phyloP scores from a whole-genome alignment of 2,888 invertebrate species.

The Brachyptera putata region DNA sequence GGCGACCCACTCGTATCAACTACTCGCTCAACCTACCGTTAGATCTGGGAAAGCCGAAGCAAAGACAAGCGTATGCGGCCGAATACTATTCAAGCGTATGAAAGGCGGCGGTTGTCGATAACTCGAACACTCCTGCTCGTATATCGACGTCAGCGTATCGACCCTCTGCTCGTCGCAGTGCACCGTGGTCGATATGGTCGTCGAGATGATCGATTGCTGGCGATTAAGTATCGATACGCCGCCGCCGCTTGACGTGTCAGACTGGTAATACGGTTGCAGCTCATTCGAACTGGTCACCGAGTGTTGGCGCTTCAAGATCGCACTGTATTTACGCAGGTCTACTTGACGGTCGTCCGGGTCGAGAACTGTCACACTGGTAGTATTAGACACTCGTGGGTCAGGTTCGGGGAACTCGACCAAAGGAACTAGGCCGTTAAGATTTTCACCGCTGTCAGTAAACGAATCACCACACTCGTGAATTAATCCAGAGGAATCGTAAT shows the following conservation, averaged over 20 bases:
- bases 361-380: too few relatives aligned
- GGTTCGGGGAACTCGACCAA: background rate
- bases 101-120: constrained; percentile 10
- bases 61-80: constrained; percentile 19
- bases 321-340: background rate
- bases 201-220: background rate
- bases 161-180: background rate
- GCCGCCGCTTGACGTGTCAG: too few relatives aligned
- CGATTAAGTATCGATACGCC: too few relatives aligned
- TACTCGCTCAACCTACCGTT: constrained; percentile 7
- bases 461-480: too few relatives aligned
- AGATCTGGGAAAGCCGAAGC: background rate
- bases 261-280: too few relatives aligned
- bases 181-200: background rate
- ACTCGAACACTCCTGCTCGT: background rate
- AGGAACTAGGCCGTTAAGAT: too few relatives aligned
- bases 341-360: background rate
- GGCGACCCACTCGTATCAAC: too few relatives aligned
- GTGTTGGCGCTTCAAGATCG: background rate
- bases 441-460: too few relatives aligned
- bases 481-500: too few relatives aligned
- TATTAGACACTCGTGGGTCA: too few relatives aligned
- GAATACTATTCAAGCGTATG: constrained; percentile 19
- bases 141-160: background rate
- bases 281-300: too few relatives aligned